These are phyloP conservation scores for Allygus modestus DNA, from an alignment of 2,888 invertebrate species.

Conservation along the genomic window DNA sequence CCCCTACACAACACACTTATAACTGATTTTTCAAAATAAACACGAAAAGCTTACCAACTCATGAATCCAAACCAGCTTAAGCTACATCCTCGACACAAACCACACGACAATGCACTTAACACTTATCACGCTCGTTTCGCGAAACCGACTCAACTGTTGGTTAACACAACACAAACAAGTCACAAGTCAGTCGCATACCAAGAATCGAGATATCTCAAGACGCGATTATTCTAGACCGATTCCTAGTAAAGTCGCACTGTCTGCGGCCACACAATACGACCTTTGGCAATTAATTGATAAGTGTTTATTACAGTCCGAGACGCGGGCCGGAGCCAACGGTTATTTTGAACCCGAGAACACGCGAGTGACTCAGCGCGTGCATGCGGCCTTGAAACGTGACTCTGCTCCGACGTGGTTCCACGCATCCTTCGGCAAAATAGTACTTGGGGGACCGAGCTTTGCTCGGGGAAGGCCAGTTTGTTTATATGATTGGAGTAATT, in stretches of 20 bases:
- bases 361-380: background rate
- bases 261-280: background rate
- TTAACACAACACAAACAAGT: background rate
- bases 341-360: background rate
- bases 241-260: background rate
- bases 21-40: no score
- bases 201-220: background rate
- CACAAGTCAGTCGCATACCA: background rate
- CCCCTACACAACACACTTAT: no score
- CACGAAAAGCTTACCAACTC: no score
- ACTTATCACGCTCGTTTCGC: no score
- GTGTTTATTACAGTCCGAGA: background rate
- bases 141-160: background rate
- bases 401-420: no score
- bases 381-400: background rate
- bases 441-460: no score
- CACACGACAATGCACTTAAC: no score
- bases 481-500: no score
- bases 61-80: no score
- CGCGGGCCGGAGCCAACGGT: background rate
- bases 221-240: background rate
- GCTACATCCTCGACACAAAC: no score
- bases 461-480: no score
- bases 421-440: no score
- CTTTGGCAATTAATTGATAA: conserved; percentile 32